Percentiles rank a stretch among this genome's conserved stretches.
phyloP scores from a whole-genome alignment of 2,113 vertebrate species.

The Thryonomys swinderianus region DNA sequence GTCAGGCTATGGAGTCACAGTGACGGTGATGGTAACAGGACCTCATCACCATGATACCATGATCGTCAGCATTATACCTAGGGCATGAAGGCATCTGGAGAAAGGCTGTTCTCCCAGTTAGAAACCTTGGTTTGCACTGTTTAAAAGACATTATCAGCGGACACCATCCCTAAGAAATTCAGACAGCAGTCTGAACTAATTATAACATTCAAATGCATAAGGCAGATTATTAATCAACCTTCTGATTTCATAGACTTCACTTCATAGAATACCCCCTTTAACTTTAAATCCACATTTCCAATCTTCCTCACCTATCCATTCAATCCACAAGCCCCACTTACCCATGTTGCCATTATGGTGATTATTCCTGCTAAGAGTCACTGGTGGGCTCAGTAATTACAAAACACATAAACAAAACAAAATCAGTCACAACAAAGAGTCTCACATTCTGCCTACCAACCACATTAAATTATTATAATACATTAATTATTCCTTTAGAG shows the following conservation, averaged over 20 bases:
- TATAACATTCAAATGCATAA: not conserved
- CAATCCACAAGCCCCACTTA: not conserved
- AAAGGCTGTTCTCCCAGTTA: not conserved
- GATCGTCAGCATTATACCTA: too few relatives aligned
- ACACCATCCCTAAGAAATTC: not conserved
- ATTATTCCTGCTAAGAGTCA: not conserved
- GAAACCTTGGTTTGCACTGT: not conserved
- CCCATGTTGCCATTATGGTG: not conserved
- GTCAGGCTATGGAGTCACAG: not conserved
- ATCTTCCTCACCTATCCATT: conserved; percentile 9
- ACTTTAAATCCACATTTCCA: not conserved
- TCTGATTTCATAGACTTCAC: not conserved
- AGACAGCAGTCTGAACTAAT: not conserved
- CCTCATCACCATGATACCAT: too few relatives aligned
- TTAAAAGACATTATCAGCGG: not conserved
- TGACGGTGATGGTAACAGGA: too few relatives aligned
- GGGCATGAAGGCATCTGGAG: not conserved
- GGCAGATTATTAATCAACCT: not conserved
- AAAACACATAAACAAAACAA: conserved; percentile 12
- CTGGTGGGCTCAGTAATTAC: not conserved
- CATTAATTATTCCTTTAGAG: not conserved
- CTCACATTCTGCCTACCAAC: not conserved
- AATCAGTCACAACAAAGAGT: not conserved
- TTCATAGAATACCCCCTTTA: not conserved
- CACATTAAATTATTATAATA: conserved; percentile 2